Conservation (phyloP, 2,797 vertebrate species). For the Falco concolor region DNA sequence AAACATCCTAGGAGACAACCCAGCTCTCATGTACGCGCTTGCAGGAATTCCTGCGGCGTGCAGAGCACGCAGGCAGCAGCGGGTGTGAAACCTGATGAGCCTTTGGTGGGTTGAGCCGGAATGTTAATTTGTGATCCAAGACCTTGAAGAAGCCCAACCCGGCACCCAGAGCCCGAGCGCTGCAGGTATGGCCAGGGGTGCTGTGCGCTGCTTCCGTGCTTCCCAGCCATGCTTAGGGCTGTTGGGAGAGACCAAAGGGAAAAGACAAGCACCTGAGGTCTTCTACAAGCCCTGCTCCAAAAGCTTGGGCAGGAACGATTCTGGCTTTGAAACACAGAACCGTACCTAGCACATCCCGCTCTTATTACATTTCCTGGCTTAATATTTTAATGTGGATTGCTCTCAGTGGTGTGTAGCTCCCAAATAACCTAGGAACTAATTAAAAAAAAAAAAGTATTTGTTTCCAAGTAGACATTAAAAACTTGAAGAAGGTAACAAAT, state of each 20-base stretch:
- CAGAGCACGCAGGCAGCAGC: rapidly evolving
- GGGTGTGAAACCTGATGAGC: background rate
- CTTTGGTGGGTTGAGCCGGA: background rate
- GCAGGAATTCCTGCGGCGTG: background rate
- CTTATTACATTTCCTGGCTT: background rate
- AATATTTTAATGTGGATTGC: background rate
- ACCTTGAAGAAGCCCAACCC: background rate
- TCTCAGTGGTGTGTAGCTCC: background rate
- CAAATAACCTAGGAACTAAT: background rate
- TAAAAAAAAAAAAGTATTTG: background rate
- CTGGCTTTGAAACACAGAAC: background rate
- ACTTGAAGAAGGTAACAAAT: background rate
- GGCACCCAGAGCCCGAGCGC: background rate
- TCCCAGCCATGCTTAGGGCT: background rate
- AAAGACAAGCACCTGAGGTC: background rate
- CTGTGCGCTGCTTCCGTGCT: background rate
- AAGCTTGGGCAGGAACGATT: background rate
- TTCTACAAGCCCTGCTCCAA: background rate
- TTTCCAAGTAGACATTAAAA: background rate
- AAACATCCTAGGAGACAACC: background rate
- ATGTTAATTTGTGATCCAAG: background rate
- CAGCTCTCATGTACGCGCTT: rapidly evolving
- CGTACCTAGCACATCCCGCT: rapidly evolving
- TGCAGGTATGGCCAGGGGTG: rapidly evolving
- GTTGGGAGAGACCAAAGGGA: background rate